Conservation (phyloP, 2,797 vertebrate species). For the Helostoma temminkii region DNA sequence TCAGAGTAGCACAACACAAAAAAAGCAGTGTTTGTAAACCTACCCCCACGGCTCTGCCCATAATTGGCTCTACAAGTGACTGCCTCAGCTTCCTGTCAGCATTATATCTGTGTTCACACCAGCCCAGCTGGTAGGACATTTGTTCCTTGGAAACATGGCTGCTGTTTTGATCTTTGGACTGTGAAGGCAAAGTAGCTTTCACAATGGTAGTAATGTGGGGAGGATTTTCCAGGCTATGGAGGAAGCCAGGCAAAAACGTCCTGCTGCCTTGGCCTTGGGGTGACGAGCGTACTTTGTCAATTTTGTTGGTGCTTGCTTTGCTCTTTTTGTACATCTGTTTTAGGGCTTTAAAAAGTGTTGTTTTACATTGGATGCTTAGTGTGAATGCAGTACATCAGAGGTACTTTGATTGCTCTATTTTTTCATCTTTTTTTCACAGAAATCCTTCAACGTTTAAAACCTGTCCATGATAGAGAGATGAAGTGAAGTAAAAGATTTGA, state of each 20-base stretch:
- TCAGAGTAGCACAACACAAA: conserved; percentile 81
- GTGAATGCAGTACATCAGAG: conserved; percentile 23
- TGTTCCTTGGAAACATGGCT: conserved; percentile 84
- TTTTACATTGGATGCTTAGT: conserved; percentile 16
- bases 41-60: conserved; percentile 80
- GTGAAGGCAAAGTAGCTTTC: conserved; percentile 83
- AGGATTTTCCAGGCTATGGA: conserved; percentile 77
- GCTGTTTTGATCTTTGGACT: conserved; percentile 88
- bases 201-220: conserved; percentile 81
- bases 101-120: conserved; percentile 86
- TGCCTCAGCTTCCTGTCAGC: conserved; percentile 87
- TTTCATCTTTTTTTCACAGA: background rate
- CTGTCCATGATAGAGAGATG: background rate
- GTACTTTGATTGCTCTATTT: background rate
- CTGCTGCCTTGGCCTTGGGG: conserved; percentile 56
- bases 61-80: conserved; percentile 86
- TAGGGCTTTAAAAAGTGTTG: conserved; percentile 45
- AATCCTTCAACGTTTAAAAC: background rate
- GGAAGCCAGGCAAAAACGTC: conserved; percentile 71
- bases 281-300: conserved; percentile 46
- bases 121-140: conserved; percentile 82
- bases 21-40: conserved; percentile 85
- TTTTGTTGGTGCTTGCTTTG: conserved; percentile 38
- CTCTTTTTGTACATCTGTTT: conserved; percentile 53
- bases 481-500: too few species aligned